Conservation (phyloP, 2,888 invertebrate species). For the Mythimna vitellina region DNA sequence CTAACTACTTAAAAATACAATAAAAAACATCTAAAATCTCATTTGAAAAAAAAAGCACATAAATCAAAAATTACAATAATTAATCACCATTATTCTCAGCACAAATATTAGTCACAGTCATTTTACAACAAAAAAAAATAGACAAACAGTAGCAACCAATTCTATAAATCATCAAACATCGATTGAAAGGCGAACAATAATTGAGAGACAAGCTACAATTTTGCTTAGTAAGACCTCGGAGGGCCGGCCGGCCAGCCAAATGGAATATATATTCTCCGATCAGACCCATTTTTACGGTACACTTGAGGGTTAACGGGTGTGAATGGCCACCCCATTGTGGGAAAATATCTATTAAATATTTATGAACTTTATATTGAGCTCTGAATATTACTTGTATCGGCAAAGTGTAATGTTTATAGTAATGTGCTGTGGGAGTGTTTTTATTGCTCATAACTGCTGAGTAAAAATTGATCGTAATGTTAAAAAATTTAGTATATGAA, state of each 20-base stretch:
- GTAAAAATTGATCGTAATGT: conserved; percentile 67
- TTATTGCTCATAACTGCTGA: conserved; percentile 70
- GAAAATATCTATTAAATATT: conserved; percentile 90
- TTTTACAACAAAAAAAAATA: conserved; percentile 34
- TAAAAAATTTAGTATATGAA: conserved; percentile 55
- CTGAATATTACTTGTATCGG: conserved; percentile 75
- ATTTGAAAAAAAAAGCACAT: conserved; percentile 12
- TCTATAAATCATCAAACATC: conserved; percentile 53
- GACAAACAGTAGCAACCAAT: conserved; percentile 31
- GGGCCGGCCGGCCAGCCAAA: conserved; percentile 70
- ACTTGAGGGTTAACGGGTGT: conserved; percentile 87
- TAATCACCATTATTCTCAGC: conserved; percentile 35
- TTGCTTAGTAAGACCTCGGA: conserved; percentile 81
- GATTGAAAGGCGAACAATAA: conserved; percentile 75
- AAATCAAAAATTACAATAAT: conserved; percentile 25
- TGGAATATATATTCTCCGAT: conserved; percentile 85
- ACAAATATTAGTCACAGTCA: conserved; percentile 23
- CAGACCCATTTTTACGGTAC: conserved; percentile 83
- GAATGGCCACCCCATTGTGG: conserved; percentile 89
- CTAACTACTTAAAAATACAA: too few species aligned
- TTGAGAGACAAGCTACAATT: conserved; percentile 81
- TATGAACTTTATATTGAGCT: conserved; percentile 82
- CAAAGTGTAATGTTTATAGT: conserved; percentile 76
- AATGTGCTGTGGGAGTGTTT: conserved; percentile 72
- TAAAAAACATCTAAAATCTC: background rate